Base-by-base conservation (phyloP, 2,888 invertebrate species). In the Steromphala cineraria region DNA sequence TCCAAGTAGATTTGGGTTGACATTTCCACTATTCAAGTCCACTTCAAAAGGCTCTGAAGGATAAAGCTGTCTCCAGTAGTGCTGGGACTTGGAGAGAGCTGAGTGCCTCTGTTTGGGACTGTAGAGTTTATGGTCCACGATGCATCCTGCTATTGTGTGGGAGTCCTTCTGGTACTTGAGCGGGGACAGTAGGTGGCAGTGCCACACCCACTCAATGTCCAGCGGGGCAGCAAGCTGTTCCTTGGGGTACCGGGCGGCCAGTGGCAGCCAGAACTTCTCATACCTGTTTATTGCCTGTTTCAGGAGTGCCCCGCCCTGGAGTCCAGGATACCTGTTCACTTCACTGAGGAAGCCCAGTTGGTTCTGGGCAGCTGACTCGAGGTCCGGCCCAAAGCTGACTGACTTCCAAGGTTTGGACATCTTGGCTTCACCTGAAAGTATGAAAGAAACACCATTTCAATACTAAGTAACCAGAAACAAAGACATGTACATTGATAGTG, bases 161-260 rank as follows among this genome's bases (percentile, higher is more conserved):
- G 92, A 91, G 82, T 92, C 93, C 55, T 88, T 84, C 78, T 85
- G 88, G 85, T 93, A 93, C 21, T 85, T 82, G 17, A 86, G 82
- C 0, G 93, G 93, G 0, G 92, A 89, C 79, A 93, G 84, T 90
- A 93, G 89, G 83, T 93, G 93, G 56, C 93, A 93, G 84, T 94
- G 94, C 94, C 94, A 94, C 7, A 94, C 90, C 94, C 94, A 94
- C 82, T 94, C 94, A 17, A 94, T 93, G 84, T 94, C 94, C 46
- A 94, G 82, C 15, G 94, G 94, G 1, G 94, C 94, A n/a, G 93
- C 92, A 53, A 94, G 85, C 28, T 90, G 90, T 28, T 89, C 84
- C 17, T 89, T 88, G 7, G 85, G 87, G 52, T 90, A 85, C 71
- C 88, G 87, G 15, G 92, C 92, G 79, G 93, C 93, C 82, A 94